Base-by-base conservation (phyloP, 2,797 vertebrate species). In the Diplodus puntazzo region DNA sequence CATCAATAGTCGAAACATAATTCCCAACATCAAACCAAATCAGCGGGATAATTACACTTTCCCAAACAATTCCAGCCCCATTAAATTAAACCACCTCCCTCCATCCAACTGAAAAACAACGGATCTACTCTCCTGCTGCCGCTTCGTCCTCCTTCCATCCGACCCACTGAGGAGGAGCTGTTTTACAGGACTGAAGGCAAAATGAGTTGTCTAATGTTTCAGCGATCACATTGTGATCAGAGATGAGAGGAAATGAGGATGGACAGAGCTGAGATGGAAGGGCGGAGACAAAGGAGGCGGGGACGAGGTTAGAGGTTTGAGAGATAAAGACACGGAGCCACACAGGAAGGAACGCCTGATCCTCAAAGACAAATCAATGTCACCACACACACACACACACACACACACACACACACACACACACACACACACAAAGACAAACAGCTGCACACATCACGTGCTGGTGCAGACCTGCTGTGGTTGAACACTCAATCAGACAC, bases 291-390 rank as follows among this genome's bases (percentile, higher is more conserved):
- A 34, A 8, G 30, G 6, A 34, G 30, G 30, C 30, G 30, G 5
- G 30, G 30, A 30, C 3, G 30, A 34, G 30, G 30, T 34, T 34
- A 34, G 30, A 34, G 30, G 30, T 34, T 34, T 34, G 30, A 61
- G 55, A 75, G 39, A 62, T 70, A 27, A 39, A 70, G 57, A 70
- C 11, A 42, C 1, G 23, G 20, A 75, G 59, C 20, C 23, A 49
- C 11, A 3, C 18, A 45, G 45, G 74, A 50, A 50, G 58, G 12
- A 58, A 46, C 9, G 25, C 5, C 27, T 66, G 48, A 11, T 77
- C 65, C 77, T 82, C 84, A 82, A 83, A 84, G 81, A 84, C 86
- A 65, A 79, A 83, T 81, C 79, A 88, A 84, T 80, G 84, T 89
- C 86, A 89, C 79, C 81, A 72, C 59, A 34, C 30, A 73, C 67